These are phyloP conservation scores for Himalopsyche anomala DNA, from an alignment of 2,888 invertebrate species.

Conservation along the genomic window DNA sequence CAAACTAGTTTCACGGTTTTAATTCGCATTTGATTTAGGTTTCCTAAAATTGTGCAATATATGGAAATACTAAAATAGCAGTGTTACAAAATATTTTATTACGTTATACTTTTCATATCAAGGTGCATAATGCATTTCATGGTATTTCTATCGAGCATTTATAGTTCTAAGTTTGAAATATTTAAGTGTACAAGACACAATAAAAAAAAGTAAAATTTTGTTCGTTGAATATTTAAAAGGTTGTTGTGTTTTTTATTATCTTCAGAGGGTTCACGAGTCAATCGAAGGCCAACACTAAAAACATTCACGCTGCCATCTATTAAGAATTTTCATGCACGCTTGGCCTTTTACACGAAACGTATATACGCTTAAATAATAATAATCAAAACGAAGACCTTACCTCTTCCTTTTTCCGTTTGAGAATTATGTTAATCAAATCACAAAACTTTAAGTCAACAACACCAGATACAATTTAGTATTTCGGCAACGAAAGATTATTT, in stretches of 20 bases:
- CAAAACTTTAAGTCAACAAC: constrained; percentile 14
- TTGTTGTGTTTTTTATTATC: neutral
- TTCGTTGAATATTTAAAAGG: too few species aligned
- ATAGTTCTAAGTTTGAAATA: too few species aligned
- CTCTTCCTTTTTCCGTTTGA: constrained; percentile 31
- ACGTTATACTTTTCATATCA: neutral
- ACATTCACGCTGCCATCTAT: constrained; percentile 9
- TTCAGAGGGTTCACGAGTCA: constrained; percentile 7
- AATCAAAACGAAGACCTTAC: constrained; percentile 26
- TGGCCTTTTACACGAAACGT: constrained; percentile 22
- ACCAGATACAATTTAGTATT: constrained; percentile 2
- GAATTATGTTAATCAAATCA: constrained; percentile 2
- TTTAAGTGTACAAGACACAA: too few species aligned
- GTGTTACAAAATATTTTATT: neutral
- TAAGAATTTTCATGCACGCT: constrained; percentile 11
- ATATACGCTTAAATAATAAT: constrained; percentile 22
- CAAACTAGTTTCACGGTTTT: neutral
- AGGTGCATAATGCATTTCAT: neutral
- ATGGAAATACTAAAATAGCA: neutral
- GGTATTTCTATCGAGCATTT: too few species aligned
- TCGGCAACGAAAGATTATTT: neutral
- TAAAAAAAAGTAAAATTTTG: too few species aligned
- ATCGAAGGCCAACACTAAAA: constrained; percentile 22
- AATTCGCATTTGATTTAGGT: neutral
- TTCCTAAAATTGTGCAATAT: neutral